Base-by-base conservation (phyloP, 2,113 vertebrate genomes). In the Istiophorus platypterus region DNA sequence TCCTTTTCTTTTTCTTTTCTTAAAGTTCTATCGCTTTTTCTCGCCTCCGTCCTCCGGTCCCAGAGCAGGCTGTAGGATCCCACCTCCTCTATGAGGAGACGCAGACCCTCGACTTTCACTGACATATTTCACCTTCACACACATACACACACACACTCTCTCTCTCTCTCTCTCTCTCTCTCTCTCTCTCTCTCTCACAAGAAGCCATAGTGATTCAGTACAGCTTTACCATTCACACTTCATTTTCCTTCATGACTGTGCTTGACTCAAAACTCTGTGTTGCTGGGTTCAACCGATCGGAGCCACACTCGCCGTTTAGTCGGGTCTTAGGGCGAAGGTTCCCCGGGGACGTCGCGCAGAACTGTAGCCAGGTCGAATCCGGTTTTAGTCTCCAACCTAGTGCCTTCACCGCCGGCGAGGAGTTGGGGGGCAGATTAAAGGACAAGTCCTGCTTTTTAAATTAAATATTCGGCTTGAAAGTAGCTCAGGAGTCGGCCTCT, bases 71-170 rank as follows among this genome's bases (percentile, higher is more conserved):
- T 96, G 96, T 94, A 96, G 95, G 96, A 96, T 89, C 92, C 87
- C 95, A 92, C 92, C 96, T 98, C 98, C 97, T 99, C 97, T 93
- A 54, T 99, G 98, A 98, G 97, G 97, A 97, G 96, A 97, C 89
- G 81, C 57, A 51, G 95, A 94, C 96, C 91, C 96, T 96, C 94
- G 93, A 93, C 94, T 66, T 96, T n/a, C n/a, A 8, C 47, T 29
- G 29, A 41, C 95, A 95, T 95, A 29, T 93, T 96, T 95, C 96
- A 95, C 95, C 95, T 45, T 41, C 94, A 52, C 64, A 58, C 72
- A 54, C 70, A 51, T 59, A 64, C 56, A 22, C 51, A 74, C 69
- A 78, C 95, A 73, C 71, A 65, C 72, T 67, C 42, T 62, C 14
- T 56, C 52, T 63, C 52, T 41, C 76, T n/a, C 72, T 67, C 42